Evolutionary conservation across 2,888 invertebrate species (phyloP).

Genomic region (Lasioglossum leucozonium): DNA sequence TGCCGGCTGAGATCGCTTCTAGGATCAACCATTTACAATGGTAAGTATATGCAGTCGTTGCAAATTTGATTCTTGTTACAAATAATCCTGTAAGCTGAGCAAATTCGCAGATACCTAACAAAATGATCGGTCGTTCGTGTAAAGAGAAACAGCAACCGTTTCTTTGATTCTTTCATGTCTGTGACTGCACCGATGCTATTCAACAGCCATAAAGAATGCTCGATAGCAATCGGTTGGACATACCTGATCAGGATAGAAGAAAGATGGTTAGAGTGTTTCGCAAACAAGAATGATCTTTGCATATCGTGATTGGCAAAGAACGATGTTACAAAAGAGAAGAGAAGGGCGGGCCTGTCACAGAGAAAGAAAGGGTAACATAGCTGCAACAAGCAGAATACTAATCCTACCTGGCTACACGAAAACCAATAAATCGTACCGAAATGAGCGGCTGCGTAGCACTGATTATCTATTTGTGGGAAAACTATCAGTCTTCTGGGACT

Average conservation of each 20-base stretch:
- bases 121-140: background rate
- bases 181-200: background rate
- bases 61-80: background rate
- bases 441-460: background rate
- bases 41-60: background rate
- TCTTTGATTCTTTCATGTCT: background rate
- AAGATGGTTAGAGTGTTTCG: background rate
- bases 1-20: background rate
- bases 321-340: background rate
- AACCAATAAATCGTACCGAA: background rate
- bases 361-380: background rate
- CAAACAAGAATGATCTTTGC: constrained; percentile 10
- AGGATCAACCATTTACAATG: background rate
- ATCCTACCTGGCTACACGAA: background rate
- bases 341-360: background rate
- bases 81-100: background rate
- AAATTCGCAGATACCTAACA: background rate
- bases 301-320: constrained; percentile 1
- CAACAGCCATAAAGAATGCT: background rate
- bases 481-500: background rate
- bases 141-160: background rate
- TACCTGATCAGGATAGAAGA: constrained; percentile 2
- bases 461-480: background rate
- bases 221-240: background rate
- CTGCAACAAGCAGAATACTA: background rate